Conservation (phyloP, 2,113 vertebrate genomes). For the Sylvilagus bachmani region DNA sequence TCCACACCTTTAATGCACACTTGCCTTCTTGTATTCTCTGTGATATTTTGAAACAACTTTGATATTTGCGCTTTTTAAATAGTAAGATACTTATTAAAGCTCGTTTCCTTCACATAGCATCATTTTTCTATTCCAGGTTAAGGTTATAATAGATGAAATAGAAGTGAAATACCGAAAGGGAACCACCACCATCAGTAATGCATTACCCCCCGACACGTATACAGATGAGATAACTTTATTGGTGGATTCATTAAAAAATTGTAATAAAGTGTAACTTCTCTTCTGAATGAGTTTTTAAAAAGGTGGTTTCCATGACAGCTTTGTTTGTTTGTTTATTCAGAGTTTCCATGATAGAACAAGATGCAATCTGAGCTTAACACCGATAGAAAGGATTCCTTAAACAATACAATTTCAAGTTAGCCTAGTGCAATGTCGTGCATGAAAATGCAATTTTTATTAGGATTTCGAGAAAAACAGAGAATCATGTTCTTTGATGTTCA, state of each 20-base stretch:
- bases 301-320: neutral
- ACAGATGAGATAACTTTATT: neutral
- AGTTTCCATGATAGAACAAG: neutral
- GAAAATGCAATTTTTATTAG: neutral
- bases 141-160: neutral
- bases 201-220: neutral
- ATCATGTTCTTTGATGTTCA: neutral
- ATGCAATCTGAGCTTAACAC: neutral
- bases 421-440: neutral
- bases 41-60: neutral
- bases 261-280: neutral
- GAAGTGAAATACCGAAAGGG: neutral
- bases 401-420: neutral
- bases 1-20: fast-evolving
- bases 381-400: neutral
- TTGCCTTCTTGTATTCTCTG: neutral
- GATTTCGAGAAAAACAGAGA: neutral
- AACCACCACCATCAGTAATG: neutral
- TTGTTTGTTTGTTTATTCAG: neutral
- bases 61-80: neutral
- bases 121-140: neutral
- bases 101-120: neutral
- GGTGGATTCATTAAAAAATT: neutral
- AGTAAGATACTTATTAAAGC: neutral
- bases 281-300: neutral